A percentile compares a stretch with the other conserved stretches of the same genome.
Evolutionary conservation across 2,797 vertebrate genomes (phyloP).

Genomic region (Chromis chromis): DNA sequence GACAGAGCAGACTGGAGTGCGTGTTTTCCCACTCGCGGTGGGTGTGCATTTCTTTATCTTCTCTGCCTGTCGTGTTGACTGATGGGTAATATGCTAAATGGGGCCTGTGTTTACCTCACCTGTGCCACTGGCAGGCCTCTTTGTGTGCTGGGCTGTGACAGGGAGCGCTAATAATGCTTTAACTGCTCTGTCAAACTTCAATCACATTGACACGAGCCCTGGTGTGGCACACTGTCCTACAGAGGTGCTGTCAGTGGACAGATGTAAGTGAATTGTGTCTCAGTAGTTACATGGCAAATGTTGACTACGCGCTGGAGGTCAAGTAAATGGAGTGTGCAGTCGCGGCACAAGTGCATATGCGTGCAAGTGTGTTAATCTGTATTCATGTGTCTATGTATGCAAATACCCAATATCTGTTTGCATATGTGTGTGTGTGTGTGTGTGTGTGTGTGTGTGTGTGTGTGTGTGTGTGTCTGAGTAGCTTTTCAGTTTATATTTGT

Average conservation of each 20-base stretch:
- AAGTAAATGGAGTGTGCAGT: constrained; percentile 53
- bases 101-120: constrained; percentile 78
- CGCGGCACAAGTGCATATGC: background rate
- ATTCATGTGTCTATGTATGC: constrained; percentile 13
- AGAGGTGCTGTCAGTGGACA: constrained; percentile 53
- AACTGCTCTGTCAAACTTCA: constrained; percentile 79
- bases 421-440: constrained; percentile 12
- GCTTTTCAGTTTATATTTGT: constrained; percentile 25
- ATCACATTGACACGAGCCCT: constrained; percentile 66
- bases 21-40: constrained; percentile 71
- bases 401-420: constrained; percentile 34
- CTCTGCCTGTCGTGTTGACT: constrained; percentile 77
- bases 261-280: constrained; percentile 60
- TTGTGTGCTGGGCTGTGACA: constrained; percentile 71
- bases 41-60: constrained; percentile 77
- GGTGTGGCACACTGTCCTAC: constrained; percentile 54
- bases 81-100: constrained; percentile 82
- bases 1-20: constrained; percentile 43
- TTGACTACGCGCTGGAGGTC: constrained; percentile 40
- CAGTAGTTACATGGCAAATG: constrained; percentile 40
- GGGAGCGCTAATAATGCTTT: constrained; percentile 73
- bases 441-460: constrained; percentile 9
- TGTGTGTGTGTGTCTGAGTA: constrained; percentile 13
- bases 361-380: constrained; percentile 6
- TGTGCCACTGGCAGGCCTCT: constrained; percentile 64